phyloP scores from a whole-genome alignment of 64 coral and sea anemone species.

The Astreopora myriophthalma region DNA sequence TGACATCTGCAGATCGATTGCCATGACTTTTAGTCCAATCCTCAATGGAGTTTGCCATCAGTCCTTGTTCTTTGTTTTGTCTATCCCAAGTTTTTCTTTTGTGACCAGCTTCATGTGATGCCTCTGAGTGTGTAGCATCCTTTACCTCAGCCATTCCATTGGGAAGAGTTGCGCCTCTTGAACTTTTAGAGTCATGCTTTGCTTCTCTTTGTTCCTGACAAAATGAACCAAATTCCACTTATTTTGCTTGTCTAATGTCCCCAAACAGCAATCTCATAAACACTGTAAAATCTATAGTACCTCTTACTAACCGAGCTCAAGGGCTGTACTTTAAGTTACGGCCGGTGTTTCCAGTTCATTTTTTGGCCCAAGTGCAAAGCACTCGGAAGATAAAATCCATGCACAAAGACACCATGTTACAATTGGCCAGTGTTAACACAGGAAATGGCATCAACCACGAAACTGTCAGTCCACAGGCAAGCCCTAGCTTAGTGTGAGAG shows the following conservation, averaged over 20 bases:
- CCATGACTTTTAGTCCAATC: slow-evolving; percentile 19
- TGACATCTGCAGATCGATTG: background rate
- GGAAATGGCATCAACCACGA: too few relatives aligned
- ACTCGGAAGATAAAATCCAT: too few relatives aligned
- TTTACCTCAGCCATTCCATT: background rate
- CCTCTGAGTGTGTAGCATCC: background rate
- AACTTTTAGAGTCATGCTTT: background rate
- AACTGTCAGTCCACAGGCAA: too few relatives aligned
- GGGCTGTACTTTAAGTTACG: too few relatives aligned
- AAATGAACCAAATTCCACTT: background rate
- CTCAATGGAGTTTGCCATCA: background rate
- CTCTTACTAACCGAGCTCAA: too few relatives aligned
- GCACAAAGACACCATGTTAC: too few relatives aligned
- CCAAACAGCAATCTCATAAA: background rate
- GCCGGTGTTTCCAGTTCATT: too few relatives aligned
- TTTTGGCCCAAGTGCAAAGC: too few relatives aligned
- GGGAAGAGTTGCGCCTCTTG: background rate
- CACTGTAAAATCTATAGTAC: too few relatives aligned
- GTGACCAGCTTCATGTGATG: background rate
- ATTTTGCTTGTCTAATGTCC: background rate
- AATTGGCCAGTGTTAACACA: too few relatives aligned
- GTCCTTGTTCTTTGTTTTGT: background rate
- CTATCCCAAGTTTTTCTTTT: background rate
- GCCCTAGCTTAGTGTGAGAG: too few relatives aligned
- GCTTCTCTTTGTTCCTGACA: background rate